Base-by-base conservation (phyloP, 2,888 invertebrate species). In the Andrena camellia region DNA sequence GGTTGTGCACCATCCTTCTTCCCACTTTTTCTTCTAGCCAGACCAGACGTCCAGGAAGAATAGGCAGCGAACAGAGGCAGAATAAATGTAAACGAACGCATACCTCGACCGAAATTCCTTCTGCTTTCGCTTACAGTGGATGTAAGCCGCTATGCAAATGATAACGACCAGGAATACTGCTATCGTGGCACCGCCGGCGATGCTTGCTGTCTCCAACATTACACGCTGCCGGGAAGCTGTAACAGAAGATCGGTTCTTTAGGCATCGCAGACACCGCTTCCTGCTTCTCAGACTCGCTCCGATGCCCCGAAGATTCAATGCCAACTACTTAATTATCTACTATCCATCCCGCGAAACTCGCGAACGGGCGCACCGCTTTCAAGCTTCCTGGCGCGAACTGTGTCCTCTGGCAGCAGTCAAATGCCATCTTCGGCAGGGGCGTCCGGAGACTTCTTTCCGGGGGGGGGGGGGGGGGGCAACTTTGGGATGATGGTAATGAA, bases 161-260 rank as follows among this genome's bases (percentile, higher is more conserved):
- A 94, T 93, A 90, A 94, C 93, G 91, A 93, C 94, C 88, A 94
- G 93, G 89, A 94, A 94, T 91, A 94, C 93, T 91, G 94, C 94
- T 93, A 94, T 94, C 90, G 97, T 97, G 92, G 97, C 97, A 93
- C 97, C 97, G 93, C 97, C 97, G 90, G 97, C 97, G 95, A 98
- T 97, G 94, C 97, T 97, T 92, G 98, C 98, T 92, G 97, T 97
- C 95, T 97, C 97, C 95, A 98, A 96, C 97, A 97, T 97, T 94
- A 97, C 96, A 94, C 97, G 96, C 93, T 97, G 96, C 94, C 97
- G 96, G 93, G 97, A 96, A 94, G 97, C 96, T 96, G 94, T 66
- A 94, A 94, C 72, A 42, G 35, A 76, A 79, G n/a, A 62, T 76
- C 62, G 26, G 54, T 57, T 69, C 72, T 33, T 78, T 66, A 76